Base-by-base conservation (phyloP, 2,113 vertebrate species). In the Emydocephalus ijimae region DNA sequence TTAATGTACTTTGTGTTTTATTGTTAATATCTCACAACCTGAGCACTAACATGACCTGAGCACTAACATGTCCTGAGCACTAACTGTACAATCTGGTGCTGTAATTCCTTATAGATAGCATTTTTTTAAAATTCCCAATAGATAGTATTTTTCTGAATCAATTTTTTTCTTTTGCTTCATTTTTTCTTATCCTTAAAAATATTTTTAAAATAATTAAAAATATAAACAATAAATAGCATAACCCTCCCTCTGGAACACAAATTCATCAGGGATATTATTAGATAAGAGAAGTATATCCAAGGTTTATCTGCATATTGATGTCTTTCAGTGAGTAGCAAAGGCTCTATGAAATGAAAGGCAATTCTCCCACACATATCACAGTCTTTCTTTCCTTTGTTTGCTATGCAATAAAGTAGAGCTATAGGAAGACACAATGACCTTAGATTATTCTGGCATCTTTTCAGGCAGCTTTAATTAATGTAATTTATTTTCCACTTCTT, bases 401-500 rank as follows among this genome's bases (percentile, higher is more conserved):
- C 24, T 34, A 23, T 55, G 23, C 91, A 88, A 21, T n/a, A 91
- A 87, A 61, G 9, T 45, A 24, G 59, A 91, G 50, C 7, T 45
- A 34, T 29, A 87, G 50, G 18, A 48, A 91, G 43, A 39, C 24
- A 23, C 81, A 86, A 29, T 81, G 48, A 14, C 34, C 29, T 64
- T n/a, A 81, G 50, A 11, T 48, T 39, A 81, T 21, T 50, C 57
- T 88, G 59, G 20, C 59, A 48, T 24, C 14, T 48, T 64, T 88
- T 69, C 48, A 88, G 59, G 34, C 86, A 55, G n/a, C 34, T 88
- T 69, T 74, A 61, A 92, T 92, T 88, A 92, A 88, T 88, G 59
- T 39, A 69, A 69, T 55, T 54, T 50, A 92, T 92, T 92, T 69
- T 39, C 48, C 23, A 69, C 50, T 88, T 87, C 2, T 39, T 3